Base-by-base conservation (phyloP, 2,113 vertebrate genomes). In the Turdus rufiventris region DNA sequence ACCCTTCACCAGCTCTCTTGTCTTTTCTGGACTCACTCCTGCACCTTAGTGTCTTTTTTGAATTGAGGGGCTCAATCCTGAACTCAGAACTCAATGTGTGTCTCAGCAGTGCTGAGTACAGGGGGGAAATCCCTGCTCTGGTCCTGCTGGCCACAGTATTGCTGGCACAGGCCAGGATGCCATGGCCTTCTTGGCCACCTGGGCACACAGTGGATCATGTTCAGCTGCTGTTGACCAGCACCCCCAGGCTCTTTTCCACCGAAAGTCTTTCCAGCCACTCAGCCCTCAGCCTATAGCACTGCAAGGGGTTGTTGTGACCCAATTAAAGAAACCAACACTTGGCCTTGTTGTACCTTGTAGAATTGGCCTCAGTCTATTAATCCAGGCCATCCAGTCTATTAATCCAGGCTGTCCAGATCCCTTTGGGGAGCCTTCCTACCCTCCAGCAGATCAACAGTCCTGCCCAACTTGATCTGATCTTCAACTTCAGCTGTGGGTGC, bases 41-140 rank as follows among this genome's bases (percentile, higher is more conserved):
- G 17, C 7, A 40, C 16, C 19, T 66, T 43, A 51, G 4, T 10
- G 9, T 29, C 18, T 8, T 16, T 12, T 29, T 63, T 8, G 5
- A 38, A 51, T 16, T 45, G 23, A 60, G 18, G 10, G 10, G 16
- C 23, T 42, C 45, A 51, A 36, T 66, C 36, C 12, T 53, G 28
- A 51, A 5, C 18, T 17, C 3, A 29, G 38, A 6, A 25, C 16
- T 38, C 0, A 0, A 66, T 13, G 28, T 38, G 18, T 25, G 2
- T 38, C 15, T 81, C 53, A 18, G 4, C 61, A n/a, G 33, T 45
- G n/a, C 18, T 1, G 1, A n/a, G 45, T 12, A 29, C 19, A 66
- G 2, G 2, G 28, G 28, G 4, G 29, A 5, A 53, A 31, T 53
- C 38, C 0, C 28, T 53, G 10, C 38, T 8, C 45, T 60, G 45